A percentile compares a stretch with the other conserved stretches of the same genome.
These are phyloP conservation scores for Drosophila nigricruria DNA, from an alignment of 2,888 invertebrate species.

Conservation along the genomic window DNA sequence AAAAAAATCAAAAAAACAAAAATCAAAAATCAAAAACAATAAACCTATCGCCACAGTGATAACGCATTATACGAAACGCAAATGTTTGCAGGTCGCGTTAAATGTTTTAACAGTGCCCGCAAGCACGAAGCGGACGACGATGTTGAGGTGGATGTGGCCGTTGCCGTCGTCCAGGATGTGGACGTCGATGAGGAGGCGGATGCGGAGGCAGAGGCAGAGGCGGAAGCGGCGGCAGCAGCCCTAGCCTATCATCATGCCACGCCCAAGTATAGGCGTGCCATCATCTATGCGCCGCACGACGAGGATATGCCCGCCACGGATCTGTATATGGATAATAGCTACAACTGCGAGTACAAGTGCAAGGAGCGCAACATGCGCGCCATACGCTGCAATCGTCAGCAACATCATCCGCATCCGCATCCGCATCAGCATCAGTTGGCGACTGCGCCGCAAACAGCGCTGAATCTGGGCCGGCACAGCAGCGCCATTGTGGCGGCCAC, in stretches of 20 bases:
- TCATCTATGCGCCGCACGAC: constrained; percentile 67
- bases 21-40: constrained; percentile 8
- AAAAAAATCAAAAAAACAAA: constrained; percentile 11
- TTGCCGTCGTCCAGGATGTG: constrained; percentile 50
- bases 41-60: constrained; percentile 65
- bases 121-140: constrained; percentile 68
- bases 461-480: constrained; percentile 77
- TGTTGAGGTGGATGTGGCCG: constrained; percentile 45
- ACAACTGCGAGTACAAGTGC: constrained; percentile 83
- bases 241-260: constrained; percentile 59
- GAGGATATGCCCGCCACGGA: constrained; percentile 49
- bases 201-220: constrained; percentile 39
- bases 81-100: constrained; percentile 85
- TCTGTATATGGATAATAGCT: constrained; percentile 67
- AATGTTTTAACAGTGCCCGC: constrained; percentile 68
- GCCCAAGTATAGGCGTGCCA: constrained; percentile 60
- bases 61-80: constrained; percentile 82
- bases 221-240: constrained; percentile 3
- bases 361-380: constrained; percentile 82
- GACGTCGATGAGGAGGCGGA: constrained; percentile 52
- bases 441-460: constrained; percentile 70
- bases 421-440: constrained; percentile 62
- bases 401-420: constrained; percentile 53
- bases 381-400: constrained; percentile 80
- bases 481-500: constrained; percentile 55